These are phyloP conservation scores for Amphilophus citrinellus DNA, from an alignment of 2,113 vertebrate genomes.

Conservation along the genomic window DNA sequence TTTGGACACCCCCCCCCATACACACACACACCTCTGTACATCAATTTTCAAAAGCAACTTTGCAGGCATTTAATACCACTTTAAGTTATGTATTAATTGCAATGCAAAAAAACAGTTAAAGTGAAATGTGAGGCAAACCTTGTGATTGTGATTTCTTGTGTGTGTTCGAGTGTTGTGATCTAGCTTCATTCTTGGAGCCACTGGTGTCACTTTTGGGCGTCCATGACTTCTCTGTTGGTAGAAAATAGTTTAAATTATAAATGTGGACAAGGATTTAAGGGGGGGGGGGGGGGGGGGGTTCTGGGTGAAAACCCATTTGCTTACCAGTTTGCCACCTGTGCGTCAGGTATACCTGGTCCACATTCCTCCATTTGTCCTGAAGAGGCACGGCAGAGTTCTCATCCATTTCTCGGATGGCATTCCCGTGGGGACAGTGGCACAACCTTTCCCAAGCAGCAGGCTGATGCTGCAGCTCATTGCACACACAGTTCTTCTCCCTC, in stretches of 20 bases:
- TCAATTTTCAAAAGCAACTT: too few species aligned
- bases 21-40: too few species aligned
- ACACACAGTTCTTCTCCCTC: slow-evolving; percentile 61
- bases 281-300: not conserved
- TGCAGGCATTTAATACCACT: too few species aligned
- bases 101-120: too few species aligned
- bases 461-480: slow-evolving; percentile 34
- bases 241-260: not conserved
- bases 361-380: slow-evolving; percentile 48
- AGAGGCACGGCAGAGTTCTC: slow-evolving; percentile 51
- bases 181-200: slow-evolving; percentile 51
- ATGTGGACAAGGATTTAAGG: not conserved
- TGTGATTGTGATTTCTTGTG: slow-evolving; percentile 69
- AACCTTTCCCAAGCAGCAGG: slow-evolving; percentile 20
- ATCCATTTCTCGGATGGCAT: slow-evolving; percentile 48
- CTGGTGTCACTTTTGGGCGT: slow-evolving; percentile 21
- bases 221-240: slow-evolving; percentile 61
- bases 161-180: slow-evolving; percentile 60
- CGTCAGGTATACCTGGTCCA: slow-evolving; percentile 32
- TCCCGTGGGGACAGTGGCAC: slow-evolving; percentile 42
- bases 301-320: not conserved
- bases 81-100: too few species aligned
- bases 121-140: slow-evolving; percentile 35
- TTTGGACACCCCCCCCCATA: too few species aligned
- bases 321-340: slow-evolving; percentile 68